Conservation (phyloP, 2,797 vertebrate species). For the Spinus pinus region DNA sequence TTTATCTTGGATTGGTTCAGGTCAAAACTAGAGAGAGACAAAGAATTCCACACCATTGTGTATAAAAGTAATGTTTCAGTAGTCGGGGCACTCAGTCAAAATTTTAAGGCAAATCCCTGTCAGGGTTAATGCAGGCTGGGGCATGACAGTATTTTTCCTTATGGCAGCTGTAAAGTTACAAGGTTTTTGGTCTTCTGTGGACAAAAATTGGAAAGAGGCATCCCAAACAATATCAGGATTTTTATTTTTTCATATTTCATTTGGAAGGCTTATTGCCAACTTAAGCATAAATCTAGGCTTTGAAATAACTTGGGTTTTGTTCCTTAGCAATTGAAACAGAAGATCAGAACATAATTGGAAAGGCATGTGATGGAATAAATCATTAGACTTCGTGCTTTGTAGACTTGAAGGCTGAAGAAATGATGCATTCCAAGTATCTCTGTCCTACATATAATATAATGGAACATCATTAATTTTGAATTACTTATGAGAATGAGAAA, state of each 20-base stretch:
- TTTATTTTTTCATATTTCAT: not conserved
- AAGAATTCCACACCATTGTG: not conserved
- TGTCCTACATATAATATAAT: not conserved
- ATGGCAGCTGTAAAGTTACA: not conserved
- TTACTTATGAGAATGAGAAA: not conserved
- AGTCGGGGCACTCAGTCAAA: not conserved
- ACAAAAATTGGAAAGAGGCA: not conserved
- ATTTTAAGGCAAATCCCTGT: not conserved
- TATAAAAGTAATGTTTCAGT: not conserved
- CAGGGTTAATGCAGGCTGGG: not conserved
- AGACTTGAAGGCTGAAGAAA: not conserved
- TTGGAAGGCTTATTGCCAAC: not conserved
- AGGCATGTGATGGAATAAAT: not conserved
- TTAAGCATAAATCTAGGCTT: not conserved
- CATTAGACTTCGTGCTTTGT: not conserved
- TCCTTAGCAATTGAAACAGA: not conserved
- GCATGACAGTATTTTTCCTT: not conserved
- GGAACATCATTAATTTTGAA: not conserved
- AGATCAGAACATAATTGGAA: not conserved
- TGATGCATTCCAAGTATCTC: not conserved
- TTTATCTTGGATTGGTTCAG: not conserved
- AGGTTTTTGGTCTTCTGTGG: not conserved
- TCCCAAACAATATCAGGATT: not conserved
- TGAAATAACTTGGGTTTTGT: not conserved
- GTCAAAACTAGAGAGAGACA: not conserved